Evolutionary conservation across 2,113 vertebrate species (phyloP).

Genomic region (Eulemur rufifrons): DNA sequence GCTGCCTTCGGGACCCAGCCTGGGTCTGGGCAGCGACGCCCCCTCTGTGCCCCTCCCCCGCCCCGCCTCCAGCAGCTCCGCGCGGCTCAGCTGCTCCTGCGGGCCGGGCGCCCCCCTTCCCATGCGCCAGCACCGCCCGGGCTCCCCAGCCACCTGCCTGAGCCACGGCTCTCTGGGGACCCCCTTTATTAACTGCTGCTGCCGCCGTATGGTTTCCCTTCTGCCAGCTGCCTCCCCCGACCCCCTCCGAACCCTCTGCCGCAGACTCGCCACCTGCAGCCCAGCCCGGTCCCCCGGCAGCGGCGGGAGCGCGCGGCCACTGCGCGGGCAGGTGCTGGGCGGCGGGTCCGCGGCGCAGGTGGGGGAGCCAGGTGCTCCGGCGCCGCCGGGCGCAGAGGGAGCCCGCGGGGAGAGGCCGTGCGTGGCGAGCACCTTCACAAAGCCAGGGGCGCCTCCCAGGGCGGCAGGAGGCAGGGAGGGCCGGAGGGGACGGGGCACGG

Average conservation of each 20-base stretch:
- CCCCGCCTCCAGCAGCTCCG: neutral
- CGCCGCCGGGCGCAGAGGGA: neutral
- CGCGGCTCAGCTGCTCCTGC: neutral
- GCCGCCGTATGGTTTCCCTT: neutral
- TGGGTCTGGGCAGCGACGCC: neutral
- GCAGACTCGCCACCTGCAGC: neutral
- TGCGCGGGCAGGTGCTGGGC: neutral
- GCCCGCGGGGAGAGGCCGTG: no score
- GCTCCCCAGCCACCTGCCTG: conserved; percentile 32
- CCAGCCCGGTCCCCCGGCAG: neutral
- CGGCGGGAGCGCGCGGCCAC: neutral
- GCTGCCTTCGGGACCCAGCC: no score
- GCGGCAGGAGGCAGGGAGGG: neutral
- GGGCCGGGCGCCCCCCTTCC: neutral
- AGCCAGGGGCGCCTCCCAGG: neutral
- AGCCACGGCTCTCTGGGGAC: neutral
- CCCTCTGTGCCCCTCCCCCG: rapidly evolving
- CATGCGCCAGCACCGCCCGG: neutral
- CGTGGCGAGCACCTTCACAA: neutral
- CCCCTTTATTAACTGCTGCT: neutral
- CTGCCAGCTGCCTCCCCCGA: conserved; percentile 46
- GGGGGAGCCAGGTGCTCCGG: neutral
- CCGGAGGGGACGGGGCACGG: neutral
- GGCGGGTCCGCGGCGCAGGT: neutral
- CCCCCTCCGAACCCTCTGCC: rapidly evolving